These are phyloP conservation scores for Xyrichtys novacula DNA, from an alignment of 2,797 vertebrate genomes.

Conservation along the genomic window DNA sequence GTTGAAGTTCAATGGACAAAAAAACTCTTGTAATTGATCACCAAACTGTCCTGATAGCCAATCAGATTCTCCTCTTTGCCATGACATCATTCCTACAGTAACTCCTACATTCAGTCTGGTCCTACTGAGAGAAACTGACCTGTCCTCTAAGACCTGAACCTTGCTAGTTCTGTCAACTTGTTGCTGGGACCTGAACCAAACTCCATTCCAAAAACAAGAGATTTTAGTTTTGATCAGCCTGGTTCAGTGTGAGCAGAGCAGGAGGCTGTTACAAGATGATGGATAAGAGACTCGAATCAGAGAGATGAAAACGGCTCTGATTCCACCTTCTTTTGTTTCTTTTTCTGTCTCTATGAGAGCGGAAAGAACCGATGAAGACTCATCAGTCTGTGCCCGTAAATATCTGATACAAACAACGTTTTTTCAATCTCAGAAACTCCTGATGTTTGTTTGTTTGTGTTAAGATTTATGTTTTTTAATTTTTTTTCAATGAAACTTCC, in stretches of 20 bases:
- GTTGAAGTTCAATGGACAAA: not conserved
- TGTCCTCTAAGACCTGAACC: not conserved
- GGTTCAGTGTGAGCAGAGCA: too few species aligned
- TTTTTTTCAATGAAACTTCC: not conserved
- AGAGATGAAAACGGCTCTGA: not conserved
- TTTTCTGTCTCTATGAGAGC: not conserved
- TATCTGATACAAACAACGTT: not conserved
- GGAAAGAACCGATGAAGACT: constrained; percentile 2
- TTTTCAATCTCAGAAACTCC: not conserved
- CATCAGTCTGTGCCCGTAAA: not conserved
- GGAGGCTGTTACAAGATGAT: not conserved
- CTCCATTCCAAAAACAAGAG: not conserved
- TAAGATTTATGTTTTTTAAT: not conserved
- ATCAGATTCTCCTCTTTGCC: not conserved
- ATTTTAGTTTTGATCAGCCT: too few species aligned
- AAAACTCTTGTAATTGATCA: too few species aligned
- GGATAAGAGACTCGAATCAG: not conserved
- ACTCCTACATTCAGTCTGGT: not conserved
- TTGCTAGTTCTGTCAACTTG: not conserved
- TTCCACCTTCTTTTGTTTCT: not conserved
- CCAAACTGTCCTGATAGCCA: not conserved
- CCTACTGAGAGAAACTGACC: not conserved
- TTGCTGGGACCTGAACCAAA: not conserved
- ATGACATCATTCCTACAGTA: not conserved
- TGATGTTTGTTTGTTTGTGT: not conserved